Evolutionary conservation across 2,888 invertebrate genomes (phyloP), one percentile per base, ranked within the genome.

Genomic region (Eupithecia insigniata): DNA sequence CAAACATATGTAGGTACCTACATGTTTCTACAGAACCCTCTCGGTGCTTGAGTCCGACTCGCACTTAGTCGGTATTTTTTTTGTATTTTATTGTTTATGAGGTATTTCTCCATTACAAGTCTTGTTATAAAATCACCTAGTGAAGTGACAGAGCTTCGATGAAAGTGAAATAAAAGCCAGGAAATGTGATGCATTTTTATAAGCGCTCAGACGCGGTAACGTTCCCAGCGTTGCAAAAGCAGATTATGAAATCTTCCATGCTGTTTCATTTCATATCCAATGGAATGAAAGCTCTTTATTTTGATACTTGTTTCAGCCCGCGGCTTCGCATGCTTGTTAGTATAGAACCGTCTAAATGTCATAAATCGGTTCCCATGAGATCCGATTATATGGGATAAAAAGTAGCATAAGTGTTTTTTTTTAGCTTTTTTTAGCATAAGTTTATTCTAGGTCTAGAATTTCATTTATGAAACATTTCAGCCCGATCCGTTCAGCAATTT

Each of bases 181-280:
- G 10, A 51, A 51, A 51, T 22, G 46, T 10, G 10, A 51, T 51
- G 46, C 46, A 22, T 51, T 51, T 43, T 51, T 51, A 22, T 10
- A 51, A 51, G 46, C 46, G 46, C n/a, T 8, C 10, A n/a, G 22
- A 10, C 2, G 46, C 46, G 22, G 46, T 22, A 43, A 10, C 46
- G 22, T 51, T 51, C 22, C 22, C n/a, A 43, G n/a, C 22, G n/a
- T 51, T n/a, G 46, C 8, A 46, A n/a, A 46, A 46, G 43, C 6
- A 18, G 46, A 46, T 46, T 46, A 46, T n/a, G 43, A 46, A 46
- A 46, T 46, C 46, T 46, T n/a, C n/a, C 46, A 46, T 43, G 43
- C 43, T 43, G 6, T n/a, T n/a, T n/a, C n/a, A n/a, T n/a, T n/a
- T 43, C n/a, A 6, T 43, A n/a, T 14, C n/a, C 46, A 46, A 46